A percentile compares a stretch with the other conserved stretches of the same genome.
phyloP scores from a whole-genome alignment of 2,113 vertebrate genomes.

The Pimephales promelas region DNA sequence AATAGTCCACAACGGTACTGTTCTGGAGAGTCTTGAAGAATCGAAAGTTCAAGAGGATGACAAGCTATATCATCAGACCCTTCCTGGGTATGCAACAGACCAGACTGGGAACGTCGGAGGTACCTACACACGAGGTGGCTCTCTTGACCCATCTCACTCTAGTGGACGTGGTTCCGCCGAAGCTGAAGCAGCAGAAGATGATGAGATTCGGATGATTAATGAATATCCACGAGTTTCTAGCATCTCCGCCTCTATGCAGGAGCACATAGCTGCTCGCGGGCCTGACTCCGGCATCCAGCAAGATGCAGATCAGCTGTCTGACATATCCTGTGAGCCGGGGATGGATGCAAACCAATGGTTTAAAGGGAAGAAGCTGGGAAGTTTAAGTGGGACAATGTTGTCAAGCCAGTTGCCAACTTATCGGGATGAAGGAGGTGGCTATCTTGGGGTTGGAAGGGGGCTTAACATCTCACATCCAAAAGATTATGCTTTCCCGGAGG shows the following conservation, averaged over 20 bases:
- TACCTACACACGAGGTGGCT: constrained; percentile 88
- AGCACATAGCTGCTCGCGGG: constrained; percentile 89
- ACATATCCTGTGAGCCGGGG: constrained; percentile 91
- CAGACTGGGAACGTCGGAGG: constrained; percentile 70
- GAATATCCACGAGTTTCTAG: constrained; percentile 93
- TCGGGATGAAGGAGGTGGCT: constrained; percentile 84
- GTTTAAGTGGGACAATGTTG: constrained; percentile 83
- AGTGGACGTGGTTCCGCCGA: constrained; percentile 95
- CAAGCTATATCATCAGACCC: constrained; percentile 90
- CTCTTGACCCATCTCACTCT: constrained; percentile 95
- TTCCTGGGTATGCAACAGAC: constrained; percentile 86
- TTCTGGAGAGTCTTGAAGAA: constrained; percentile 86
- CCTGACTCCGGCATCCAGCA: constrained; percentile 97
- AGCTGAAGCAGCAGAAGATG: constrained; percentile 88
- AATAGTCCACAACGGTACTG: constrained; percentile 71
- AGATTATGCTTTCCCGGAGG: constrained; percentile 93
- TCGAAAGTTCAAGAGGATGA: constrained; percentile 74
- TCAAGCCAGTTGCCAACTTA: constrained; percentile 86
- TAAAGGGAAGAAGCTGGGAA: constrained; percentile 88
- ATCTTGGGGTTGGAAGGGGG: constrained; percentile 85
- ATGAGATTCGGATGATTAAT: constrained; percentile 98
- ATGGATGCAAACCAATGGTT: constrained; percentile 90
- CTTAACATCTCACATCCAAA: constrained; percentile 86
- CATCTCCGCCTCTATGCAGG: constrained; percentile 91
- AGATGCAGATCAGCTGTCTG: constrained; percentile 93